Conservation (phyloP, 2,797 vertebrate genomes). For the Paratrypauchen microcephalus region DNA sequence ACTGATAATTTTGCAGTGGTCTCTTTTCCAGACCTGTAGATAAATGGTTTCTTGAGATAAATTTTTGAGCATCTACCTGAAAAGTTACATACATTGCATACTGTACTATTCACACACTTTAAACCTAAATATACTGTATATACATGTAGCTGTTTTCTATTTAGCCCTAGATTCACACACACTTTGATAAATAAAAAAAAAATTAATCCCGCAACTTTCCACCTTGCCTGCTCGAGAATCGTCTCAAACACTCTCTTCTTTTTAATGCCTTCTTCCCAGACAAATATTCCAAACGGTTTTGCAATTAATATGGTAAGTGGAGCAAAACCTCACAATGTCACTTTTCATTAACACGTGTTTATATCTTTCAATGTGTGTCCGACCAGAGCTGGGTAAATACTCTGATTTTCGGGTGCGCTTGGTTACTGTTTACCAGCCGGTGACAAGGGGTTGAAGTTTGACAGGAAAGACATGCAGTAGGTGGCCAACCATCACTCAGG, state of each 20-base stretch:
- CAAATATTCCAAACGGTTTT: slow-evolving; percentile 46
- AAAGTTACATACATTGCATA: no score
- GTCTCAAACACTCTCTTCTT: slow-evolving; percentile 37
- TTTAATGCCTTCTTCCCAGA: slow-evolving; percentile 30
- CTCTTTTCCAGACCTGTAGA: no score
- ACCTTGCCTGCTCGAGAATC: slow-evolving; percentile 15
- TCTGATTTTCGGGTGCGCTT: slow-evolving; percentile 38
- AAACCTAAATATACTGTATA: slow-evolving; percentile 4
- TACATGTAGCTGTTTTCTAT: slow-evolving; percentile 22
- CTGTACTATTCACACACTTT: neutral
- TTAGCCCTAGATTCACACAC: slow-evolving; percentile 16
- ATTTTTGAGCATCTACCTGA: no score
- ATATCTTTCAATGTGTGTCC: slow-evolving; percentile 49
- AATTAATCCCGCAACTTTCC: slow-evolving; percentile 40
- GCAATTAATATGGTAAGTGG: slow-evolving; percentile 67
- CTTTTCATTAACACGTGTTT: slow-evolving; percentile 68
- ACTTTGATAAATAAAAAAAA: slow-evolving; percentile 20
- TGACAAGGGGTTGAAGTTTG: slow-evolving; percentile 39
- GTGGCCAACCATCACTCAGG: slow-evolving; percentile 51
- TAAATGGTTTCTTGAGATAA: neutral
- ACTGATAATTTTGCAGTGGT: no score
- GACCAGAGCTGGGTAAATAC: slow-evolving; percentile 51
- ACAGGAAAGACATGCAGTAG: slow-evolving; percentile 29
- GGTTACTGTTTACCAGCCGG: slow-evolving; percentile 50
- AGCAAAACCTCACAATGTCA: slow-evolving; percentile 66